Evolutionary conservation across 2,888 invertebrate species (phyloP).

Genomic region (Ligdia adustata): DNA sequence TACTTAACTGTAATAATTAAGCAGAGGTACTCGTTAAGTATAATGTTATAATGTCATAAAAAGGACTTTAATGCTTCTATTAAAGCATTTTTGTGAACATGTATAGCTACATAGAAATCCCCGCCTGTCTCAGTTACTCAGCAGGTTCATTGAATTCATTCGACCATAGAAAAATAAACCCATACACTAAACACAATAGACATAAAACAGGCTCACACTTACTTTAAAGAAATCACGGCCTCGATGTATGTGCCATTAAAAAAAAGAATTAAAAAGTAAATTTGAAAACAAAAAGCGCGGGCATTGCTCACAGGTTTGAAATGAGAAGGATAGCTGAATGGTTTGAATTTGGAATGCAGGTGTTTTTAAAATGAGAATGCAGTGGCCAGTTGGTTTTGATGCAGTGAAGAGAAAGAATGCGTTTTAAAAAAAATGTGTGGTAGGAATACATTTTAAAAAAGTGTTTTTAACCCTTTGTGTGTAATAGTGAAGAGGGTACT

Average conservation of each 20-base stretch:
- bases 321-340: conserved; percentile 54
- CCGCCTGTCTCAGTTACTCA: not conserved
- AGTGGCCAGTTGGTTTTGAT: conserved; percentile 21
- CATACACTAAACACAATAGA: conserved; percentile 17
- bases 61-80: too few species aligned
- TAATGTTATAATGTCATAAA: too few species aligned
- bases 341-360: conserved; percentile 41
- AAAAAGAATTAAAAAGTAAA: conserved; percentile 29
- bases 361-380: conserved; percentile 22
- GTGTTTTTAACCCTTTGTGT: conserved; percentile 7
- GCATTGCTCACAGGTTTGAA: conserved; percentile 52
- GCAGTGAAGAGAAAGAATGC: conserved; percentile 8
- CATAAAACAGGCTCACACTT: conserved; percentile 42
- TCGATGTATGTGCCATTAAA: conserved; percentile 32
- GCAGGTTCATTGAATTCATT: not conserved
- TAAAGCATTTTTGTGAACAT: too few species aligned
- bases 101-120: too few species aligned
- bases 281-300: conserved; percentile 37
- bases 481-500: not conserved
- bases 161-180: not conserved
- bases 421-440: conserved; percentile 8
- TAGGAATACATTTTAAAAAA: too few species aligned
- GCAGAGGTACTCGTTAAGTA: too few species aligned
- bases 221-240: conserved; percentile 32
- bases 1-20: too few species aligned